Conservation (phyloP, 1,140 invertebrate species). For the Drosophila yakuba region DNA sequence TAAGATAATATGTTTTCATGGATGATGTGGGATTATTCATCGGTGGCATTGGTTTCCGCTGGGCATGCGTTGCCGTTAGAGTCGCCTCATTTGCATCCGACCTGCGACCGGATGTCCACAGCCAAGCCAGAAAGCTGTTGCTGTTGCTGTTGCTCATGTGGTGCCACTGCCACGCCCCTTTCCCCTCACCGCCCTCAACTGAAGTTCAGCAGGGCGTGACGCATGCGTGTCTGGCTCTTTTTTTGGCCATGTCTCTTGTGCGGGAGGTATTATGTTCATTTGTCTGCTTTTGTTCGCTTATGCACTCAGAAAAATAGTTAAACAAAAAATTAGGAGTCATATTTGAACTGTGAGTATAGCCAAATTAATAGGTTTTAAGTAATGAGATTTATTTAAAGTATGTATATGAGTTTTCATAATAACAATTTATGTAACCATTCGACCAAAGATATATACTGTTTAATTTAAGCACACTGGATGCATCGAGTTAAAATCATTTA, state of each 20-base stretch:
- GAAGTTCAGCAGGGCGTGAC: conserved; percentile 54
- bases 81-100: conserved; percentile 63
- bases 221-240: conserved; percentile 59
- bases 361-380: too few species aligned
- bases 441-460: too few species aligned
- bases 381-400: too few species aligned
- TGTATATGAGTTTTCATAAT: too few species aligned
- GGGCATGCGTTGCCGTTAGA: conserved; percentile 59
- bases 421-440: too few species aligned
- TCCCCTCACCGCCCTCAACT: not conserved
- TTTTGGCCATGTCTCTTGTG: conserved; percentile 29
- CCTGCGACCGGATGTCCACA: conserved; percentile 56
- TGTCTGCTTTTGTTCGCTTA: conserved; percentile 11
- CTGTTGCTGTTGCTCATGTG: conserved; percentile 17
- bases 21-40: conserved; percentile 32
- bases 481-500: too few species aligned
- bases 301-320: not conserved
- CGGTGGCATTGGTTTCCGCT: conserved; percentile 48
- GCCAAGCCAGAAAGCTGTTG: conserved; percentile 41
- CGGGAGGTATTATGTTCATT: conserved; percentile 12
- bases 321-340: not conserved
- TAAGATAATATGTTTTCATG: not conserved
- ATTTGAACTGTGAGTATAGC: not conserved
- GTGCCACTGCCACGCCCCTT: conserved; percentile 4
- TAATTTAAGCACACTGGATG: too few species aligned